Conservation (phyloP, 1,140 invertebrate genomes). For the Chrysoperla carnea region DNA sequence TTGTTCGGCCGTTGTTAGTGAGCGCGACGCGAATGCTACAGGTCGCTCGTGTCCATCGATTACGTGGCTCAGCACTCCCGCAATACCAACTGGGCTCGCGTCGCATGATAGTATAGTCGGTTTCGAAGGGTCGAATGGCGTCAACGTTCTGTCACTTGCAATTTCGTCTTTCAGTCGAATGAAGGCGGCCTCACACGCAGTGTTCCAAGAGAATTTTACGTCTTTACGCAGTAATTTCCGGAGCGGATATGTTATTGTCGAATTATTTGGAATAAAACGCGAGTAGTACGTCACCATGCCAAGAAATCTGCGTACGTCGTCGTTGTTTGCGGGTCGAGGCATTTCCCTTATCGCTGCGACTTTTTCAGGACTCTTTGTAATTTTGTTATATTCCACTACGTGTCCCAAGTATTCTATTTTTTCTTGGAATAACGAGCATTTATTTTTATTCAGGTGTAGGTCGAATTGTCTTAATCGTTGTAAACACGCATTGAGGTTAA, state of each 20-base stretch:
- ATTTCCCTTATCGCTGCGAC: slow-evolving; percentile 12
- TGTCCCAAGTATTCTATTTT: slow-evolving; percentile 12
- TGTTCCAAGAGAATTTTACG: slow-evolving; percentile 5
- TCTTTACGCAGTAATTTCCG: slow-evolving; percentile 6
- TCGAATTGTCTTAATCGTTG: slow-evolving; percentile 2
- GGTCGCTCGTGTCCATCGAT: slow-evolving; percentile 7
- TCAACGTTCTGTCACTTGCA: slow-evolving; percentile 10
- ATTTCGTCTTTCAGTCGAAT: slow-evolving; percentile 11
- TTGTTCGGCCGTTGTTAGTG: slow-evolving; percentile 6
- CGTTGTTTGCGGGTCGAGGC: slow-evolving; percentile 9
- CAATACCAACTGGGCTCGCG: neutral
- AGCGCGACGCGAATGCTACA: slow-evolving; percentile 8
- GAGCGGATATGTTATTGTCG: neutral
- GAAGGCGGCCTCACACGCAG: slow-evolving; percentile 9
- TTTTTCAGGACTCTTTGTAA: slow-evolving; percentile 7
- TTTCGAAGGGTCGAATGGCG: slow-evolving; percentile 6
- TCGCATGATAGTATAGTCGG: slow-evolving; percentile 4
- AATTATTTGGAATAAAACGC: slow-evolving; percentile 11
- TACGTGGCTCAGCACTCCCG: neutral
- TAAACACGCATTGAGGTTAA: too few species aligned
- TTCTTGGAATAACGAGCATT: slow-evolving; percentile 6
- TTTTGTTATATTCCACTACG: slow-evolving; percentile 4
- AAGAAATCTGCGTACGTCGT: slow-evolving; percentile 14
- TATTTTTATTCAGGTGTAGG: slow-evolving; percentile 3
- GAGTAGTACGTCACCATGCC: slow-evolving; percentile 18